A percentile compares a stretch with the other conserved stretches of the same genome.
Evolutionary conservation across 2,888 invertebrate species (phyloP).

Genomic region (Acanthococcus lagerstroemiae): DNA sequence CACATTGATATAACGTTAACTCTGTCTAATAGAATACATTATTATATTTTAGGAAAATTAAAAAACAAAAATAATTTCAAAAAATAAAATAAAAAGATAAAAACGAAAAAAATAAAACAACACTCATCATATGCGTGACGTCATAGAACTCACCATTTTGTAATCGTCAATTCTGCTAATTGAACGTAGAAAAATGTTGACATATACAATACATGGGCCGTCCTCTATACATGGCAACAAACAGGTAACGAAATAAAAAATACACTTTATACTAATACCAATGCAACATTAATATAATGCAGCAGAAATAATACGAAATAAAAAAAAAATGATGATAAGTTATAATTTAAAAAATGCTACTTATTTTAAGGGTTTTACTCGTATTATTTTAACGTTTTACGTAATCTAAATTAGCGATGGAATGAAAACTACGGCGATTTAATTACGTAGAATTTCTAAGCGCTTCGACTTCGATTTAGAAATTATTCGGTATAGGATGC

Average conservation of each 20-base stretch:
- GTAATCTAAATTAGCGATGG: not conserved
- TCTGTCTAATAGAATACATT: no score
- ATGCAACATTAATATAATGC: not conserved
- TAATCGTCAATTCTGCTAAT: conserved; percentile 99
- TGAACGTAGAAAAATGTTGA: conserved; percentile 94
- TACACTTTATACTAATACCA: not conserved
- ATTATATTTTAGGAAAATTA: no score
- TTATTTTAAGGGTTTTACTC: no score
- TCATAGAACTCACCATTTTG: conserved; percentile 83
- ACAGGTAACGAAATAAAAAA: conserved; percentile 27
- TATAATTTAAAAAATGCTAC: not conserved
- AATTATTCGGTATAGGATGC: no score
- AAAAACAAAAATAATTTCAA: not conserved
- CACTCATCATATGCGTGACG: conserved; percentile 24
- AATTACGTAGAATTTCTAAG: not conserved
- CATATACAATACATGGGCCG: conserved; percentile 68
- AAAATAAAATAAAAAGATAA: not conserved
- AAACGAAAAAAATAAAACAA: conserved; percentile 1
- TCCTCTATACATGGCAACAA: conserved; percentile 29
- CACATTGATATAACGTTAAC: not conserved
- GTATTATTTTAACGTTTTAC: not conserved
- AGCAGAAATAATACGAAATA: not conserved
- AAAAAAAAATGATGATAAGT: not conserved
- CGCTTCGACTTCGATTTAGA: no score
- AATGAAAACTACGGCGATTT: not conserved